These are phyloP conservation scores for Protonemura montana DNA, from an alignment of 2,888 invertebrate genomes.

Conservation along the genomic window DNA sequence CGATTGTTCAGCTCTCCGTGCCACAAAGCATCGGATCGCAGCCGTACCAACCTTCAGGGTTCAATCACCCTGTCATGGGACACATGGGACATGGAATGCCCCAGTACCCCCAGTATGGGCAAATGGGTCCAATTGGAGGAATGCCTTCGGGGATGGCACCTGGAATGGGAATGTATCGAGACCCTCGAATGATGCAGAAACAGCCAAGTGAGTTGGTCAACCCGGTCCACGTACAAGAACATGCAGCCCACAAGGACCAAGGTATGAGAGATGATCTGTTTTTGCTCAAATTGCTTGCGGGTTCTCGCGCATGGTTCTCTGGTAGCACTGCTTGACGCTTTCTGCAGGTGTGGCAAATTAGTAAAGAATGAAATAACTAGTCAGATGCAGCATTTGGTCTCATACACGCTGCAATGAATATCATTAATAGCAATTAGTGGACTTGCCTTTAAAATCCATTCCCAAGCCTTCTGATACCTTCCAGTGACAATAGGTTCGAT, in stretches of 20 bases:
- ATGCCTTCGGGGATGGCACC: slow-evolving; percentile 60
- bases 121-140: slow-evolving; percentile 59
- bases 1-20: slow-evolving; percentile 91
- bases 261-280: slow-evolving; percentile 57
- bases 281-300: slow-evolving; percentile 45
- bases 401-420: too few species aligned
- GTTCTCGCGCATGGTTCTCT: slow-evolving; percentile 59
- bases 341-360: neutral
- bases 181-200: slow-evolving; percentile 62
- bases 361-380: neutral
- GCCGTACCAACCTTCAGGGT: slow-evolving; percentile 70
- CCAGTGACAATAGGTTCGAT: too few species aligned
- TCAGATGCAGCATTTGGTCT: neutral
- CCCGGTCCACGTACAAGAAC: slow-evolving; percentile 56
- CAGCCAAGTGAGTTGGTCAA: slow-evolving; percentile 69
- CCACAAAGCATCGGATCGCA: slow-evolving; percentile 72
- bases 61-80: slow-evolving; percentile 76
- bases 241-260: slow-evolving; percentile 61
- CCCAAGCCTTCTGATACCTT: too few species aligned
- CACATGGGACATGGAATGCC: slow-evolving; percentile 64
- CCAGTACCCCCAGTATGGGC: slow-evolving; percentile 61
- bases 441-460: too few species aligned
- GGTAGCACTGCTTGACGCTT: slow-evolving; percentile 63
- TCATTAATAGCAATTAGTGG: too few species aligned
- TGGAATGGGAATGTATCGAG: slow-evolving; percentile 61